phyloP scores from a whole-genome alignment of 1,140 invertebrate species.

The Mylabris phalerata region DNA sequence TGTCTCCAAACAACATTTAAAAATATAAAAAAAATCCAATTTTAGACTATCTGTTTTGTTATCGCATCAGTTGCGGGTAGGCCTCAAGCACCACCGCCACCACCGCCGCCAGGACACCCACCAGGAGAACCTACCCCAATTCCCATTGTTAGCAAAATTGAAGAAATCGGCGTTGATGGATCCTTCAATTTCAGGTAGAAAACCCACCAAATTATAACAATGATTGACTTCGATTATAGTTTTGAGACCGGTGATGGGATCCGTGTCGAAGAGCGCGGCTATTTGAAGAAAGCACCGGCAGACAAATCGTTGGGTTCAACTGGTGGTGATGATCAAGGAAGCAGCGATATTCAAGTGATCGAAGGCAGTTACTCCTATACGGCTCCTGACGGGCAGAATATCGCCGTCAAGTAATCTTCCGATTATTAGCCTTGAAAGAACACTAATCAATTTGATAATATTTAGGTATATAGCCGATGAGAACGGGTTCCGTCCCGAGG shows the following conservation, averaged over 20 bases:
- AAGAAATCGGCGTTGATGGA: slow-evolving; percentile 41
- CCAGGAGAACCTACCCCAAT: slow-evolving; percentile 1
- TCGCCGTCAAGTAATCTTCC: slow-evolving; percentile 40
- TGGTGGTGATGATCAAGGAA: slow-evolving; percentile 46
- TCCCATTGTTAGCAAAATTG: slow-evolving; percentile 41
- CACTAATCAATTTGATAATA: neutral
- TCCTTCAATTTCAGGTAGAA: slow-evolving; percentile 38
- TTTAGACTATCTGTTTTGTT: slow-evolving; percentile 16
- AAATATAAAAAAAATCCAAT: neutral
- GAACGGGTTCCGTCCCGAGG: slow-evolving; percentile 56
- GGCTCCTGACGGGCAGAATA: slow-evolving; percentile 53
- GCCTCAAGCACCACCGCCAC: slow-evolving; percentile 13
- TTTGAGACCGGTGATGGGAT: slow-evolving; percentile 61
- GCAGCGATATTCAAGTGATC: slow-evolving; percentile 52
- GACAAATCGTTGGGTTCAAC: slow-evolving; percentile 34
- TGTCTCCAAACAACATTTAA: neutral
- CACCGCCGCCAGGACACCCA: neutral
- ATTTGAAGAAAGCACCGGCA: slow-evolving; percentile 46
- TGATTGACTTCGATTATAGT: slow-evolving; percentile 33
- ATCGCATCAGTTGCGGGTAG: slow-evolving; percentile 8
- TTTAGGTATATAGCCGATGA: slow-evolving; percentile 50
- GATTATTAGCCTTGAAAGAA: neutral
- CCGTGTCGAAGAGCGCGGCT: slow-evolving; percentile 53
- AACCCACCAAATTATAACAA: neutral
- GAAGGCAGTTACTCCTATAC: slow-evolving; percentile 58